A percentile compares a stretch with the other conserved stretches of the same genome.
Conservation (phyloP, 2,888 invertebrate genomes). For the Rotaria magnacalcarata region DNA sequence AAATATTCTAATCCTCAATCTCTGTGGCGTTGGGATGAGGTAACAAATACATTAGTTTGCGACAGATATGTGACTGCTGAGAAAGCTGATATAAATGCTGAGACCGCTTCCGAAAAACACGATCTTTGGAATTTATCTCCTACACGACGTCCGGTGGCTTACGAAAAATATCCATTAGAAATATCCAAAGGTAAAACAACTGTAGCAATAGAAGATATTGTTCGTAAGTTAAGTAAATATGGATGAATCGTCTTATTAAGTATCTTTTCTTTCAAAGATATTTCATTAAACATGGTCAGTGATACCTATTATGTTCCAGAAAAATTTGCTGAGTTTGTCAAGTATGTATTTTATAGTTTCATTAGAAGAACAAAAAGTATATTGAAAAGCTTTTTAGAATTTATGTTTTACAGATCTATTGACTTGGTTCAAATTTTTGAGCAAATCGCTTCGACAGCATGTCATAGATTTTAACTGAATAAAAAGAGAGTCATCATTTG, state of each 20-base stretch:
- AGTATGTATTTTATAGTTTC: neutral
- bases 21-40: constrained; percentile 11
- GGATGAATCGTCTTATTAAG: neutral
- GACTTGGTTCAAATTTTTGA: too few species aligned
- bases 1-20: neutral
- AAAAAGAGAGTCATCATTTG: too few species aligned
- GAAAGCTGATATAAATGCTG: neutral
- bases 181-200: neutral
- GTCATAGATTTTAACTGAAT: too few species aligned
- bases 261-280: neutral
- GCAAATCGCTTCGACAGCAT: too few species aligned
- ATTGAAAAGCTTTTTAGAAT: too few species aligned
- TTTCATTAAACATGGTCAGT: neutral
- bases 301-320: constrained; percentile 17
- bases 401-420: too few species aligned
- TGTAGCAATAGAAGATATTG: neutral
- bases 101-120: neutral
- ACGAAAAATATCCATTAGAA: neutral
- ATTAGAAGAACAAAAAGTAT: too few species aligned
- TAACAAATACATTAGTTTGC: neutral
- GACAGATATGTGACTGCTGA: neutral
- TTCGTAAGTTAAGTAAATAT: neutral
- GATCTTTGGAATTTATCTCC: constrained; percentile 24
- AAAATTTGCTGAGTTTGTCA: constrained; percentile 1
- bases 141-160: neutral